These are phyloP conservation scores for Protonemura montana DNA, from an alignment of 2,888 invertebrate genomes.

Conservation along the genomic window DNA sequence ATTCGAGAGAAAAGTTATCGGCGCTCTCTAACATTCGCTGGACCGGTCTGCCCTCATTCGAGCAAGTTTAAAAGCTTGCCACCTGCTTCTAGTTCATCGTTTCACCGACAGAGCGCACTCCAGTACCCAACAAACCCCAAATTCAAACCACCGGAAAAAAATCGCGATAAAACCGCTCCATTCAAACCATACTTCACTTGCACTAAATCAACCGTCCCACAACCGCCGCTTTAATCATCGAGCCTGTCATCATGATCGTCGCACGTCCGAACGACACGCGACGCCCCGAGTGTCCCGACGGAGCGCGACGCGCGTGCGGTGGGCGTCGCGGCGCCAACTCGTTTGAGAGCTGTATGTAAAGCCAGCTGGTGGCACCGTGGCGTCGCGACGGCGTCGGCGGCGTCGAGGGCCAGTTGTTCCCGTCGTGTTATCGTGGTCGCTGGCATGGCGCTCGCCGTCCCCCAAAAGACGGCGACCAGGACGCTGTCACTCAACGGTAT, in stretches of 20 bases:
- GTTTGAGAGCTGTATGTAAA: constrained; percentile 18
- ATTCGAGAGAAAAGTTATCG: neutral
- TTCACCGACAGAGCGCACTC: neutral
- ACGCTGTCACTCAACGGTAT: constrained; percentile 46
- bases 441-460: constrained; percentile 43
- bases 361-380: constrained; percentile 18
- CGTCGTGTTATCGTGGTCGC: neutral
- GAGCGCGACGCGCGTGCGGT: constrained; percentile 28
- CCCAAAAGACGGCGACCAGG: constrained; percentile 42
- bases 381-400: neutral
- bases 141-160: neutral
- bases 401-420: neutral
- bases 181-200: too few relatives aligned
- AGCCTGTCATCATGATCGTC: neutral
- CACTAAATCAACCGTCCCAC: too few relatives aligned
- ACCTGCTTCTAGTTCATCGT: neutral
- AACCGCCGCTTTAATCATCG: neutral
- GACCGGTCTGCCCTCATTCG: neutral
- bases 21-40: neutral
- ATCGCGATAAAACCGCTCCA: too few relatives aligned
- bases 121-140: neutral
- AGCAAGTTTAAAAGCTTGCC: neutral
- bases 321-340: constrained; percentile 33
- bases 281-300: neutral
- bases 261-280: neutral